phyloP scores from a whole-genome alignment of 1,140 invertebrate species.

The Dreissena rostriformis region DNA sequence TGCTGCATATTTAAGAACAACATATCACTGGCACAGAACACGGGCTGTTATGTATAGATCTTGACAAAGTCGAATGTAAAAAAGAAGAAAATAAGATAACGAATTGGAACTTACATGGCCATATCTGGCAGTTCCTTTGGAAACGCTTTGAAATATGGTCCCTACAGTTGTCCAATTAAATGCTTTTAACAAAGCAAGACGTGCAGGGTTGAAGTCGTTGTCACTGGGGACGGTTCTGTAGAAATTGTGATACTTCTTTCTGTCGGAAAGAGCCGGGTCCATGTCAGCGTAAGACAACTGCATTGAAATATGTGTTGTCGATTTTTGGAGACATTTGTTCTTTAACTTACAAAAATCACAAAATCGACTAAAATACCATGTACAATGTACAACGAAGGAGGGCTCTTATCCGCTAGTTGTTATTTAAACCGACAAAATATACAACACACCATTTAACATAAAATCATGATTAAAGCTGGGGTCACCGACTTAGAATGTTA shows the following conservation, averaged over 20 bases:
- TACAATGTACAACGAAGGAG: no score
- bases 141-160: slow-evolving; percentile 95
- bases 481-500: no score
- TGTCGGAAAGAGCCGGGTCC: slow-evolving; percentile 98
- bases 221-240: slow-evolving; percentile 82
- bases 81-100: neutral
- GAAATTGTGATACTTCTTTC: slow-evolving; percentile 96
- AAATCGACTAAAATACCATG: no score
- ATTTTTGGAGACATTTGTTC: neutral
- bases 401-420: no score
- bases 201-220: slow-evolving; percentile 95
- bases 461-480: no score
- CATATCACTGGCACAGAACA: no score
- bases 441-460: no score
- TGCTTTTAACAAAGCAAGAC: slow-evolving; percentile 91
- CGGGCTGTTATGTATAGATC: no score
- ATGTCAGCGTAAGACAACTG: slow-evolving; percentile 99
- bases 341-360: no score
- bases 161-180: slow-evolving; percentile 99
- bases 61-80: no score
- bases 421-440: no score
- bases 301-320: slow-evolving; percentile 55
- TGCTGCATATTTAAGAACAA: no score
- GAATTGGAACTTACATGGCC: slow-evolving; percentile 20
- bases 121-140: slow-evolving; percentile 62